Percentiles rank a stretch among this genome's conserved stretches.
Evolutionary conservation across 2,797 vertebrate species (phyloP).

Genomic region (Artibeus jamaicensis): DNA sequence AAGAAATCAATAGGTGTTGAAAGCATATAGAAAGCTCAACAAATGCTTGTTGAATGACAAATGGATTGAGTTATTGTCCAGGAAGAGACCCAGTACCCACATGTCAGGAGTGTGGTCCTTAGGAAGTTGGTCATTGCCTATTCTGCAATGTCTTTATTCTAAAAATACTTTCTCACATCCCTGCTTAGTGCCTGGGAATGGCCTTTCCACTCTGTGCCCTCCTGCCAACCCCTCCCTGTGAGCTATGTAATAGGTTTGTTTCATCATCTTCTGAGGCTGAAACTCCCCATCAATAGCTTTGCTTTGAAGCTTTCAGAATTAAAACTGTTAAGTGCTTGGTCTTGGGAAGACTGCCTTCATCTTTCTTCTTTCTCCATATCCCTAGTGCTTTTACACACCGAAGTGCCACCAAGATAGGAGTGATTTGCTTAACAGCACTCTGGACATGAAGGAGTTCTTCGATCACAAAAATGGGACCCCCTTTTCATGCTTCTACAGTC

Average conservation of each 20-base stretch:
- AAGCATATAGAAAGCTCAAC: background rate
- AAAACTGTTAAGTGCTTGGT: background rate
- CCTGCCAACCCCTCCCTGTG: background rate
- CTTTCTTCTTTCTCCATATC: conserved; percentile 19
- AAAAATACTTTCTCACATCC: background rate
- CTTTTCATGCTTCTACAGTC: conserved; percentile 81
- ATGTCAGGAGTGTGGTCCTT: background rate
- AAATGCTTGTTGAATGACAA: background rate
- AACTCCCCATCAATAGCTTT: background rate
- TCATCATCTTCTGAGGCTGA: background rate
- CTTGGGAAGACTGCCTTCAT: background rate
- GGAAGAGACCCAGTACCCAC: background rate
- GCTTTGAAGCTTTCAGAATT: background rate
- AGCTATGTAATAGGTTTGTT: background rate
- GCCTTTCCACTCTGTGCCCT: background rate
- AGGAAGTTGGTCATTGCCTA: background rate
- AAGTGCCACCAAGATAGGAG: conserved; percentile 84
- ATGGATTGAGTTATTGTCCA: background rate
- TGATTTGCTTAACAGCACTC: conserved; percentile 80
- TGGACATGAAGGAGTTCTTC: conserved; percentile 82
- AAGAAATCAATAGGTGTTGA: background rate
- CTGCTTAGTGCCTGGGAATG: background rate
- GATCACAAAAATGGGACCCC: conserved; percentile 66
- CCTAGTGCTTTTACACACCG: conserved; percentile 90
- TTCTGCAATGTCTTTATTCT: background rate